Evolutionary conservation across 2,888 invertebrate species (phyloP).

Genomic region (Griposia aprilina): DNA sequence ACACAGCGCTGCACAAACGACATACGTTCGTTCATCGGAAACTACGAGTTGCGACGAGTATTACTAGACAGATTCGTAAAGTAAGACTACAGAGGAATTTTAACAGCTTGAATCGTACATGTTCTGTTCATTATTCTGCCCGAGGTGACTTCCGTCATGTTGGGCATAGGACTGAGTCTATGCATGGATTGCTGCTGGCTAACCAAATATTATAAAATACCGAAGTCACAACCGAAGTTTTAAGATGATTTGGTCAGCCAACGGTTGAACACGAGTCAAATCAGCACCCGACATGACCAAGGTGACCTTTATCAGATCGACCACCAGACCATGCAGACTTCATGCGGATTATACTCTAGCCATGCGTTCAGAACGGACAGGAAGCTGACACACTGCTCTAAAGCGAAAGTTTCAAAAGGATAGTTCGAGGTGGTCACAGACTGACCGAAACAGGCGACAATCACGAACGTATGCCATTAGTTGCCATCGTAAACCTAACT

Average conservation of each 20-base stretch:
- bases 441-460: constrained; percentile 32
- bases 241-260: constrained; percentile 5
- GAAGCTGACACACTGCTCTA: constrained; percentile 30
- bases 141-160: neutral
- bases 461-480: constrained; percentile 59
- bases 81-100: constrained; percentile 8
- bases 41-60: neutral
- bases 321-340: neutral
- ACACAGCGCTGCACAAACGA: constrained; percentile 57
- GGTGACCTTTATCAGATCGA: neutral
- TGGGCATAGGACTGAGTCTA: neutral
- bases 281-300: neutral
- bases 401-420: constrained; percentile 30
- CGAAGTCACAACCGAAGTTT: constrained; percentile 22
- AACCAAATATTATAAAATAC: constrained; percentile 10
- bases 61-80: neutral
- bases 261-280: neutral
- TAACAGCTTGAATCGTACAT: neutral
- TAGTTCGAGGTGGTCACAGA: constrained; percentile 25
- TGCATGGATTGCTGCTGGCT: neutral
- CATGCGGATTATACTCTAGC: neutral
- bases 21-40: constrained; percentile 53
- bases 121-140: neutral
- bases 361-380: constrained; percentile 3
- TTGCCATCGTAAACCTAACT: constrained; percentile 56